phyloP scores from a whole-genome alignment of 2,113 vertebrate genomes.

The Paracanthobrama guichenoti region DNA sequence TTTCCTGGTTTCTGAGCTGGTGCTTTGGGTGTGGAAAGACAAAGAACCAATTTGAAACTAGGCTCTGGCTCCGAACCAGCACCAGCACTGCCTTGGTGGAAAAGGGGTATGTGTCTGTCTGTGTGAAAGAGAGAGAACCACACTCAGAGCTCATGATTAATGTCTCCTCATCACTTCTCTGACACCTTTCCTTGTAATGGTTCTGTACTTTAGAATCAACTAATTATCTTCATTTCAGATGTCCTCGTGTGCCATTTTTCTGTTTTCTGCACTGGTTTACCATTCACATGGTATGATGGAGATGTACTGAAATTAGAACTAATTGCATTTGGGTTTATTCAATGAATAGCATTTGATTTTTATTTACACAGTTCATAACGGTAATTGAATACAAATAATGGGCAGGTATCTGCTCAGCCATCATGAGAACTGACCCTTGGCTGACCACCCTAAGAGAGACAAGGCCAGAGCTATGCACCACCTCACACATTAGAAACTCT shows the following conservation, averaged over 20 bases:
- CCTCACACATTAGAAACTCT: constrained; percentile 46
- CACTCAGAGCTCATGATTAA: constrained; percentile 83
- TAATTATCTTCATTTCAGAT: constrained; percentile 91
- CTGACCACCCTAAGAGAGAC: constrained; percentile 66
- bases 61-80: too few relatives aligned
- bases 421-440: constrained; percentile 66
- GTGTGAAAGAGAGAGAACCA: too few relatives aligned
- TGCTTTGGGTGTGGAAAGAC: too few relatives aligned
- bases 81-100: too few relatives aligned
- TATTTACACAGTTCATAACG: constrained; percentile 60
- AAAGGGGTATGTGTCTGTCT: too few relatives aligned
- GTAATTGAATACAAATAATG: constrained; percentile 63
- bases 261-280: constrained; percentile 72
- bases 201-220: constrained; percentile 82
- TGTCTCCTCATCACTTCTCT: constrained; percentile 86
- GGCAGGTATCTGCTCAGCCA: constrained; percentile 59
- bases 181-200: constrained; percentile 81
- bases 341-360: constrained; percentile 41
- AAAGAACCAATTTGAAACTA: too few relatives aligned
- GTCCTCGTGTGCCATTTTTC: constrained; percentile 69
- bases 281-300: constrained; percentile 62
- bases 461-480: constrained; percentile 67
- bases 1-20: too few relatives aligned
- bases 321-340: neutral
- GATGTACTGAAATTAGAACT: constrained; percentile 48